phyloP scores from a whole-genome alignment of 2,797 vertebrate species.

The Siniperca undulata region DNA sequence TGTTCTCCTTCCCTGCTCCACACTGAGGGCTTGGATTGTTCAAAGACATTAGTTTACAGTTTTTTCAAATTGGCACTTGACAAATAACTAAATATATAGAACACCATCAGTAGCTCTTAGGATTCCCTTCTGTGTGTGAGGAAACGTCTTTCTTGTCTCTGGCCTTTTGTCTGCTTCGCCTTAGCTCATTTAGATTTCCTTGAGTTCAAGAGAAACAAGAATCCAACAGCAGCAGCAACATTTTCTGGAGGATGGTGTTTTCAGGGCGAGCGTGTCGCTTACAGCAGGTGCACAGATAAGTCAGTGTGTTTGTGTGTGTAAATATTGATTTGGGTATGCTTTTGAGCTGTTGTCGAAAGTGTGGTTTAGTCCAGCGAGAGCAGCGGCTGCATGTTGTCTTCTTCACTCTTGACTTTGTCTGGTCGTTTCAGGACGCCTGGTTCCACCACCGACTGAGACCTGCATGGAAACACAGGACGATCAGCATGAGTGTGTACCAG shows the following conservation, averaged over 20 bases:
- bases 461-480: slow-evolving; percentile 59
- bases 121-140: slow-evolving; percentile 19
- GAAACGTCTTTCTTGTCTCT: slow-evolving; percentile 45
- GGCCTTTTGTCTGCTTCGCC: slow-evolving; percentile 11
- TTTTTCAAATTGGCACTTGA: slow-evolving; percentile 95
- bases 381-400: slow-evolving; percentile 98
- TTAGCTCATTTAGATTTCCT: slow-evolving; percentile 12
- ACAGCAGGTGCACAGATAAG: slow-evolving; percentile 45
- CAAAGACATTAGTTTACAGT: slow-evolving; percentile 88
- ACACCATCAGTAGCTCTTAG: slow-evolving; percentile 62
- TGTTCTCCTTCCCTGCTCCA: slow-evolving; percentile 77
- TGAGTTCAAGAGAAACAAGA: slow-evolving; percentile 42
- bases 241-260: slow-evolving; percentile 26
- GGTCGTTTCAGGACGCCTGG: slow-evolving; percentile 95
- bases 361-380: slow-evolving; percentile 93
- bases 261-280: slow-evolving; percentile 22
- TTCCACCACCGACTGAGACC: slow-evolving; percentile 98
- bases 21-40: slow-evolving; percentile 63
- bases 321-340: slow-evolving; percentile 25
- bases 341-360: not conserved
- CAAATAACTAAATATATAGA: slow-evolving; percentile 85
- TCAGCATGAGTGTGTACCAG: not conserved
- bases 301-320: slow-evolving; percentile 46
- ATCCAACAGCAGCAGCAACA: slow-evolving; percentile 34
- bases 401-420: slow-evolving; percentile 95